Evolutionary conservation across 1,140 invertebrate genomes (phyloP), one percentile per base, ranked within the genome.

Genomic region (Drosophila hydei): DNA sequence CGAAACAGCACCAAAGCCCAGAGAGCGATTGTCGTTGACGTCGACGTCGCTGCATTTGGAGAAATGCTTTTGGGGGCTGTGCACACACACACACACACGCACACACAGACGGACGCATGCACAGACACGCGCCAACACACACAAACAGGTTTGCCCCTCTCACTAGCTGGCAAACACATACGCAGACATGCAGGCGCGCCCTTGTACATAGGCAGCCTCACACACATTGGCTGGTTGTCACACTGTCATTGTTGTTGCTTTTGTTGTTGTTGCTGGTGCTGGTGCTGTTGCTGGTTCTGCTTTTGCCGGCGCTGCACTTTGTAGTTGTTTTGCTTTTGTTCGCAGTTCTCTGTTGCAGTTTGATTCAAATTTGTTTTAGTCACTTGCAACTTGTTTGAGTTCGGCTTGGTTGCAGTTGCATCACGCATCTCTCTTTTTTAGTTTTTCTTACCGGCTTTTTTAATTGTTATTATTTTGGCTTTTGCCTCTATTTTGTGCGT

Each of bases 41-140:
- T 58, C 50, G 51, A 8, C 81, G 77, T 61, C 72, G 83, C 62
- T 87, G 81, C 81, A 87, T 70, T 87, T 87, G 81, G 81, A 88
- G 81, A 87, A 87, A 87, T 78, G 77, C 54, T 70, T 69, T 62
- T 84, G 83, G 81, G 81, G 81, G 81, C 81, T 87, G 81, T 76
- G 18, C 27, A 43, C 45, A 60, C 61, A 65, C 47, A 61, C 42
- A 60, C 30, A 63, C 58, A 51, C 19, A 25, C 36, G 40, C 21
- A 50, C 43, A 21, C 19, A 43, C 43, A 65, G 16, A 51, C 38
- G 36, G n/a, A 54, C 51, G 19, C 58, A 47, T 48, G 69, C 60
- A 36, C 54, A 69, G 61, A 77, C 77, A 72, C 58, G 63, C 77
- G 27, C 27, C 27, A 30, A 36, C 14, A 55, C 50, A 67, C 27